phyloP scores from a whole-genome alignment of 2,888 invertebrate species.

The Melanotus villosus region DNA sequence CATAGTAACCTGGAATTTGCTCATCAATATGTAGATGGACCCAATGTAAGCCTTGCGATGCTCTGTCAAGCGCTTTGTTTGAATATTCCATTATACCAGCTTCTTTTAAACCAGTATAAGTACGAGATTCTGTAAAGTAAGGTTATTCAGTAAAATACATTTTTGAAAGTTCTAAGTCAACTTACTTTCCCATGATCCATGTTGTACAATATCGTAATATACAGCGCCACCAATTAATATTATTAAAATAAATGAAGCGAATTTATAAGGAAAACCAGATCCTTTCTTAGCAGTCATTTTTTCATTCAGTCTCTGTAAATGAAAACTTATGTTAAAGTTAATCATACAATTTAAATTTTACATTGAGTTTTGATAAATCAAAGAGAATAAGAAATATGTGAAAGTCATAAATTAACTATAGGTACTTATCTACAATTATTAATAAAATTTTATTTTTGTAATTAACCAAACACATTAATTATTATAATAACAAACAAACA shows the following conservation, averaged over 20 bases:
- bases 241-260: conserved; percentile 75
- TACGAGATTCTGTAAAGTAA: conserved; percentile 72
- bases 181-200: conserved; percentile 80
- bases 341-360: no score
- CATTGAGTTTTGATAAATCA: no score
- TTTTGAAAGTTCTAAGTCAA: conserved; percentile 46
- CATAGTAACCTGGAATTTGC: conserved; percentile 78
- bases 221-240: conserved; percentile 74
- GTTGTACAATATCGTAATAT: conserved; percentile 76
- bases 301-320: conserved; percentile 57
- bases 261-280: conserved; percentile 75
- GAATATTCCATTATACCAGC: conserved; percentile 77
- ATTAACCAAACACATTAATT: no score
- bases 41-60: conserved; percentile 74
- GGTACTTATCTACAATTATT: no score
- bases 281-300: conserved; percentile 67
- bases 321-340: no score
- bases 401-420: no score
- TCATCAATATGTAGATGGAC: conserved; percentile 79
- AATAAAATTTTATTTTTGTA: no score
- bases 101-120: conserved; percentile 76
- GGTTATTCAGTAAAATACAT: not conserved
- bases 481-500: no score
- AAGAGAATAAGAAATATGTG: no score
- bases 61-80: conserved; percentile 75